phyloP scores from a whole-genome alignment of 2,797 vertebrate species.

The Vultur gryphus region DNA sequence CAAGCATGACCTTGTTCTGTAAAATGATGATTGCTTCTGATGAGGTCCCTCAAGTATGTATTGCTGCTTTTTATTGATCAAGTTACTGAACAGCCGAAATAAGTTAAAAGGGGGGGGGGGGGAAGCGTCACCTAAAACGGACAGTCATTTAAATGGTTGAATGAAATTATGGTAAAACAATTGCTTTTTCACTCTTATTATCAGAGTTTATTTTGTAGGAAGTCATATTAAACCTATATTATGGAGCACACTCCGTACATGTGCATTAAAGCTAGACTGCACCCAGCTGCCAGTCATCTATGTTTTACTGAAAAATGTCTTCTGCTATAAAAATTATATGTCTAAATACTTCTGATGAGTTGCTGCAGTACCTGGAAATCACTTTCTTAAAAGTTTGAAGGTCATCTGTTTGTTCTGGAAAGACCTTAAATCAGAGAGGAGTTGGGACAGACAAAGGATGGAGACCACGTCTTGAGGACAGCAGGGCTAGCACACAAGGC shows the following conservation, averaged over 20 bases:
- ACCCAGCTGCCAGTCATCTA: background rate
- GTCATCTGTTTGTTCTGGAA: background rate
- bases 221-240: background rate
- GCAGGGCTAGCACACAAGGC: background rate
- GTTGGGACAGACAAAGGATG: background rate
- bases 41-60: background rate
- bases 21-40: background rate
- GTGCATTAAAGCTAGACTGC: background rate
- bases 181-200: background rate
- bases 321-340: background rate
- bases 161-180: background rate
- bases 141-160: background rate
- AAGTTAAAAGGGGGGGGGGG: background rate
- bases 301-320: background rate
- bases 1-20: background rate
- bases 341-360: background rate
- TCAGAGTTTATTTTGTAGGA: background rate
- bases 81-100: background rate
- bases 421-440: background rate
- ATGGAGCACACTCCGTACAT: fast-evolving
- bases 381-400: background rate
- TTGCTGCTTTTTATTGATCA: background rate
- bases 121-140: background rate
- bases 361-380: background rate
- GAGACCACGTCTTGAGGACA: background rate